Evolutionary conservation across 2,888 invertebrate genomes (phyloP).

Genomic region (Venusia cambrica): DNA sequence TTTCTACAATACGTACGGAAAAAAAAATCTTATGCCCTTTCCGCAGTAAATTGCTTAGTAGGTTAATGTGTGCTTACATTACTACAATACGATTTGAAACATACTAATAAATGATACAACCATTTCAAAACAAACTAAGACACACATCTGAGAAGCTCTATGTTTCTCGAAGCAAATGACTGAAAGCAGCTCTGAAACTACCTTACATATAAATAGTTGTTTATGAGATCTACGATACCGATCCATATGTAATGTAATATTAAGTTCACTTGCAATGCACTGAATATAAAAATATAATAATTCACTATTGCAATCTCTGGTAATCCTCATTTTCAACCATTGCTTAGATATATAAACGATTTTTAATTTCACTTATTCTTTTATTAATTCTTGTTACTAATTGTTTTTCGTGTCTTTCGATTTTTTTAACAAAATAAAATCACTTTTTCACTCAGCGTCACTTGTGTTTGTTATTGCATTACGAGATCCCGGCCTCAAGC

Average conservation of each 20-base stretch:
- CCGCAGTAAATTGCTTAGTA: constrained; percentile 34
- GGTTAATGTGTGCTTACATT: constrained; percentile 46
- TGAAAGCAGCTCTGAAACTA: constrained; percentile 51
- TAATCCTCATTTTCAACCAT: constrained; percentile 62
- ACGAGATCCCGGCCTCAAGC: constrained; percentile 77
- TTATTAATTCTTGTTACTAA: constrained; percentile 58
- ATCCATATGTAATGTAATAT: constrained; percentile 44
- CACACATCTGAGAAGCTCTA: constrained; percentile 58
- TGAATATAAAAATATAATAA: constrained; percentile 75
- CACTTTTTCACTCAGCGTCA: constrained; percentile 69
- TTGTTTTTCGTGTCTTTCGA: constrained; percentile 52
- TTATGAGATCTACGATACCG: constrained; percentile 44
- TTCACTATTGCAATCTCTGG: constrained; percentile 73
- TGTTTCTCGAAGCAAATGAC: constrained; percentile 53
- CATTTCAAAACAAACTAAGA: constrained; percentile 55
- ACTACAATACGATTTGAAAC: constrained; percentile 57
- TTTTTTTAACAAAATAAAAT: constrained; percentile 76
- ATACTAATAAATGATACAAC: constrained; percentile 52
- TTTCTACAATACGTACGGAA: constrained; percentile 54
- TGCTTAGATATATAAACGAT: constrained; percentile 58
- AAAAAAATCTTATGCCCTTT: constrained; percentile 41
- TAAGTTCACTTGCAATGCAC: constrained; percentile 43
- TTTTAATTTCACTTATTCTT: constrained; percentile 65
- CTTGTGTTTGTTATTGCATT: constrained; percentile 64
- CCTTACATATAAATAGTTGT: too few species aligned